Base-by-base conservation (phyloP, 2,888 invertebrate genomes). In the Tridacna crocea region DNA sequence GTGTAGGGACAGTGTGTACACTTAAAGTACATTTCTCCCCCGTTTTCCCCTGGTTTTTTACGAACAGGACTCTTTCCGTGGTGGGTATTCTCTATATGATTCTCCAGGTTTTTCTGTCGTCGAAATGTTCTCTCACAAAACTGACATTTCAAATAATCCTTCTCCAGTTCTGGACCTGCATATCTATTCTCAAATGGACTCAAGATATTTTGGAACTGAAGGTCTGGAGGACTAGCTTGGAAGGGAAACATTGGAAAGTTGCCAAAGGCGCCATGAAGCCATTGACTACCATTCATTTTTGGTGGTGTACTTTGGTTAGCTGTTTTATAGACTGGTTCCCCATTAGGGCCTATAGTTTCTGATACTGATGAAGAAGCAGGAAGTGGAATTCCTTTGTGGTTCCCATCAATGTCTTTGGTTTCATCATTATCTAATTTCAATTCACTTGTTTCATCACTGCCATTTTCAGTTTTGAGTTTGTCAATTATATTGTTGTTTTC, bases 1-100 rank as follows among this genome's bases (percentile, higher is more conserved):
- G 94, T 94, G 87, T 94, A 94, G 17, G 93, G 92, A 85, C 94
- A 94, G 85, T 94, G 93, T 10, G 94, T 93, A 82, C 94, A 94
- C 86, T 93, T 94, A 88, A 94, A 94, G 85, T 94, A 93, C 92
- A 94, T 94, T 78, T 93, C 93, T 12, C 85, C 86, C 1, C 80
- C 82, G 24, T 70, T 70, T 68, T 88, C 87, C 15, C 88, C 89
- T 11, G 90, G 83, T 72, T 91, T 90, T 47, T 91, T 89, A 66
- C 90, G 82, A 36, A 87, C 79, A 0, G 90, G 88, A n/a, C 90
- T 89, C 74, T 93, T 93, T 65, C 93, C 93, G 85, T 94, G 93
- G 85, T 94, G 94, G n/a, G 94, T 93, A 84, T 92, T 92, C 85
- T 94, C 93, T 72, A 93, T 90, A 86, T 94, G 94, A 77, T 94